Evolutionary conservation across 1,140 invertebrate species (phyloP), one percentile per base, ranked within the genome.

Genomic region (Drosophila sproati): DNA sequence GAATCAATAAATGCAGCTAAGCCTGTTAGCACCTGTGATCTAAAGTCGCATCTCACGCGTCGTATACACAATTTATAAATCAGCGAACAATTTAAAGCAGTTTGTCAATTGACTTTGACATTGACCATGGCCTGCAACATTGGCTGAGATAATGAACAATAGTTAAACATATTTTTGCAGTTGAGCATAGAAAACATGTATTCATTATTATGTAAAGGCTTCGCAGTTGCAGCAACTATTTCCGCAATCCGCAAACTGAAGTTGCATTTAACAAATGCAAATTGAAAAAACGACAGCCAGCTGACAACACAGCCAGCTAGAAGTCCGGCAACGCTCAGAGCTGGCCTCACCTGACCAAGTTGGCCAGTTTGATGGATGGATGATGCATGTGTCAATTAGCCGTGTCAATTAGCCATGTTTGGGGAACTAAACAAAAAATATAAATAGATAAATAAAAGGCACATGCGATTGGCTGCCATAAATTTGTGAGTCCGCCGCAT

Each of bases 311-410:
- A 57, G 60, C 55, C 35, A 47, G 51, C 3, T 64, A 43, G 34
- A 43, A 37, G 35, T 32, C 12, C 10, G 51, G 35, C 37, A 39
- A 8, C 2, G 37, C 37, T 39, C 37, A 39, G 7, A 39, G 37
- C 64, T 75, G 70, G 72, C 55, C 45, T 2, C 28, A 29, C 10
- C 32, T 47, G 51, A 35, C 62, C 51, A 55, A 47, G 67, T 61
- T 75, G 59, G 73, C 64, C 55, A 50, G 10, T 5, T 67, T 73
- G 75, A 82, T 82, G 66, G 73, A 80, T 72, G 56, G 73, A 77
- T 72, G 54, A 68, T 63, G 50, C 74, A 78, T 82, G 76, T 86
- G 82, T 86, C 82, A 86, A 86, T 86, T 86, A 86, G 82, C 78
- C 78, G 73, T 76, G 75, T 81, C 20, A 20, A 20, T 86, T 86